Conservation (phyloP, 2,888 invertebrate genomes). For the Lamproptera curius region DNA sequence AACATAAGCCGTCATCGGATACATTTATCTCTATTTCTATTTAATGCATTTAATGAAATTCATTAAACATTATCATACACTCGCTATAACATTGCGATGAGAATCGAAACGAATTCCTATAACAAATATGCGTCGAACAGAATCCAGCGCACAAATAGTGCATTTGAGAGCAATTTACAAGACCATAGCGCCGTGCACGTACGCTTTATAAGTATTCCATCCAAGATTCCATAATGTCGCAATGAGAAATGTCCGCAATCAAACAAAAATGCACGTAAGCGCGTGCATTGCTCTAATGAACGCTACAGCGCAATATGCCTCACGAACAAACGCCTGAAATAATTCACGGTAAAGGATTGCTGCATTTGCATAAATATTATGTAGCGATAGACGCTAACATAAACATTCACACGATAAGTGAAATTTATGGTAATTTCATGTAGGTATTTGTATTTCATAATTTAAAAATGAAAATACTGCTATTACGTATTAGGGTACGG, state of each 20-base stretch:
- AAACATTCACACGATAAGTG: constrained; percentile 68
- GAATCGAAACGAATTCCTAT: not conserved
- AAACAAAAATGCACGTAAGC: constrained; percentile 48
- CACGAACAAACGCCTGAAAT: constrained; percentile 60
- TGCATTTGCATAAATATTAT: constrained; percentile 65
- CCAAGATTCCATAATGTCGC: constrained; percentile 26
- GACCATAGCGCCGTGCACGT: constrained; percentile 17
- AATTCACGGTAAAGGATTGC: constrained; percentile 65
- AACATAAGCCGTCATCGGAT: no score
- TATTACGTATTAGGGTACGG: constrained; percentile 30
- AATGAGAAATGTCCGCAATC: constrained; percentile 44
- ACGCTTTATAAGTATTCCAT: constrained; percentile 26
- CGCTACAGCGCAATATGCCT: constrained; percentile 49
- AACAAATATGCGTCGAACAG: constrained; percentile 13
- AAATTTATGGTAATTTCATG: constrained; percentile 62
- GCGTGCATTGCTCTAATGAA: constrained; percentile 62
- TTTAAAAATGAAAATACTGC: constrained; percentile 35
- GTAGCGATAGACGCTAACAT: constrained; percentile 56
- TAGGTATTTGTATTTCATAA: constrained; percentile 47
- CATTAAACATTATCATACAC: no score
- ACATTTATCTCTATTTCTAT: no score
- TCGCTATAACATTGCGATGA: no score
- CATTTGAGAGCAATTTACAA: constrained; percentile 27
- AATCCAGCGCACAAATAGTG: constrained; percentile 28
- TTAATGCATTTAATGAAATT: no score